Conservation (phyloP, 2,888 invertebrate species). For the Portevinia maculata region DNA sequence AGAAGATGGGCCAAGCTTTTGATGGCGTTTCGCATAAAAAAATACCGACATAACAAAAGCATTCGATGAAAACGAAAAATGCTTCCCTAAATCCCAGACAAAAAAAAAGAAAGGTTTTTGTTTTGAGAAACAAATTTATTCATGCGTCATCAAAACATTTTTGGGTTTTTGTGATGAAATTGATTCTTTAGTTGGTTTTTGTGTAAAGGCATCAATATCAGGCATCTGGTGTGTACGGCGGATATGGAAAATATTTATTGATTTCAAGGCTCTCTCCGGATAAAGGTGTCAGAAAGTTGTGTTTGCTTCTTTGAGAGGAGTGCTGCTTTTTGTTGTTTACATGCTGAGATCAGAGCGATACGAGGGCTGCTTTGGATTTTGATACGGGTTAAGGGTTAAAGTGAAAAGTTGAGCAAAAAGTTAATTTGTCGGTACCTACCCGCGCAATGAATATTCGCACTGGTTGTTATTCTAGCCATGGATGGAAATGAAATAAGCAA, state of each 20-base stretch:
- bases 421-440: too few relatives aligned
- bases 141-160: slow-evolving; percentile 46
- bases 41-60: not conserved
- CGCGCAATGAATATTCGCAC: too few relatives aligned
- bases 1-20: slow-evolving; percentile 29
- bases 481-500: too few relatives aligned
- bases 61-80: slow-evolving; percentile 9
- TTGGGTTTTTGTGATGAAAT: slow-evolving; percentile 46
- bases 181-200: slow-evolving; percentile 39
- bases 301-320: slow-evolving; percentile 1
- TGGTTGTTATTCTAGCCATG: too few relatives aligned
- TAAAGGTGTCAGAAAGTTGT: slow-evolving; percentile 49
- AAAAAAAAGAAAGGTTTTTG: not conserved
- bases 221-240: slow-evolving; percentile 3
- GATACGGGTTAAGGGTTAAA: slow-evolving; percentile 30
- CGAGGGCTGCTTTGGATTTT: slow-evolving; percentile 10
- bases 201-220: not conserved
- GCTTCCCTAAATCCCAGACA: slow-evolving; percentile 1
- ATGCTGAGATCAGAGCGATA: not conserved
- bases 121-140: slow-evolving; percentile 3
- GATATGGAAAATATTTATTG: slow-evolving; percentile 20
- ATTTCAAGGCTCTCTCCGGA: slow-evolving; percentile 11
- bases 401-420: too few relatives aligned
- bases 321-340: not conserved
- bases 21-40: slow-evolving; percentile 12